Evolutionary conservation across 1,140 invertebrate species (phyloP).

Genomic region (Tenebrio molitor): DNA sequence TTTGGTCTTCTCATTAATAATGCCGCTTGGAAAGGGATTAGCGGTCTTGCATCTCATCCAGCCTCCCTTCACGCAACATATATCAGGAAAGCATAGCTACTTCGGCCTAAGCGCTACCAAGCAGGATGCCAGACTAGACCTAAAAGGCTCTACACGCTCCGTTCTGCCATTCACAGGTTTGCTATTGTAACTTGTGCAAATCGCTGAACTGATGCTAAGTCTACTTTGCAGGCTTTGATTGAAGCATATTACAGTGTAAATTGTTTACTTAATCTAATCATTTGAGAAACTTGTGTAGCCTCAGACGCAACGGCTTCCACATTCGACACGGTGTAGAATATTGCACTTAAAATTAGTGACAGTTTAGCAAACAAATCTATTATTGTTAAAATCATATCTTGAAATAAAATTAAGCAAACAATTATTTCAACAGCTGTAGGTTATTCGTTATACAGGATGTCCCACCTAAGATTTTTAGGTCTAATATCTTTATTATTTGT

Average conservation of each 20-base stretch:
- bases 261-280: slow-evolving; percentile 56
- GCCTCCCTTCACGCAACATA: slow-evolving; percentile 40
- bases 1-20: slow-evolving; percentile 57
- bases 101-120: slow-evolving; percentile 11
- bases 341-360: too few species aligned
- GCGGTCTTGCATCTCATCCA: slow-evolving; percentile 50
- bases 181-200: slow-evolving; percentile 55
- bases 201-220: slow-evolving; percentile 52
- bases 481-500: too few species aligned
- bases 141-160: slow-evolving; percentile 11
- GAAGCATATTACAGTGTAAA: slow-evolving; percentile 52
- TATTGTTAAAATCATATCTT: too few species aligned
- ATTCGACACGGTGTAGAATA: too few species aligned
- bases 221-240: slow-evolving; percentile 50
- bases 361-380: too few species aligned
- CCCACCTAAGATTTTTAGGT: too few species aligned
- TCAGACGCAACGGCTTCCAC: too few species aligned
- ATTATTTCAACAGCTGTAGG: too few species aligned
- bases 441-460: too few species aligned
- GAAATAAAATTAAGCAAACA: too few species aligned
- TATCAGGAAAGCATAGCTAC: slow-evolving; percentile 17
- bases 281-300: slow-evolving; percentile 36
- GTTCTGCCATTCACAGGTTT: slow-evolving; percentile 48
- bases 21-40: slow-evolving; percentile 56
- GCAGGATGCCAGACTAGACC: neutral